Conservation (phyloP, 2,888 invertebrate species). For the Tetragonula carbonaria region DNA sequence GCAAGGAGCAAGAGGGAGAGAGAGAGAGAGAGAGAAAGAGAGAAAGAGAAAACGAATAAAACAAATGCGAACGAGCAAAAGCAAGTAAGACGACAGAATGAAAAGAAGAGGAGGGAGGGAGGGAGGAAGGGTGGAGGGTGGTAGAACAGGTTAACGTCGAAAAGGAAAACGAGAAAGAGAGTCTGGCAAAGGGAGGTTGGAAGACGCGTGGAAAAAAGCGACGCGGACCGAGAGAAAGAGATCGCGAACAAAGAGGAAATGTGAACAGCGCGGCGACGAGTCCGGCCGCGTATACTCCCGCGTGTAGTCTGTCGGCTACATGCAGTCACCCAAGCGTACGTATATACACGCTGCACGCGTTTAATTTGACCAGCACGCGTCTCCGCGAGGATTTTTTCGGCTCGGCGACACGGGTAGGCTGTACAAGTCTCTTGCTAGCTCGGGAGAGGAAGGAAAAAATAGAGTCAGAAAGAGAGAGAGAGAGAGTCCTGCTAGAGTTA, state of each 20-base stretch:
- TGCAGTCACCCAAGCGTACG: constrained; percentile 16
- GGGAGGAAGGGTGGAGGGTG: background rate
- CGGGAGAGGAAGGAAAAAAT: background rate
- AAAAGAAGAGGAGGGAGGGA: background rate
- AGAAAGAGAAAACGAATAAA: background rate
- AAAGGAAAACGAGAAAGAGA: constrained; percentile 21
- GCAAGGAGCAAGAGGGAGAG: background rate
- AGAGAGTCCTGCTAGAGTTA: constrained; percentile 39
- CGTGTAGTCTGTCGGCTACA: constrained; percentile 11
- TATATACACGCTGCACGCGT: background rate
- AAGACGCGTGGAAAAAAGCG: constrained; percentile 14
- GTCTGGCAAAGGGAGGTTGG: constrained; percentile 10
- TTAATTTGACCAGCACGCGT: constrained; percentile 51
- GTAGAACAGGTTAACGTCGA: constrained; percentile 33
- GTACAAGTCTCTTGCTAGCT: background rate
- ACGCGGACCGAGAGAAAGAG: background rate
- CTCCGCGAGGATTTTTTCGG: constrained; percentile 22
- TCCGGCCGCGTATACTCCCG: constrained; percentile 24
- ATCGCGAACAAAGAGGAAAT: constrained; percentile 37
- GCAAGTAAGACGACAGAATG: background rate
- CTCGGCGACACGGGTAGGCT: constrained; percentile 1
- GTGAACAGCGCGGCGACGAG: constrained; percentile 39
- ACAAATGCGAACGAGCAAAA: constrained; percentile 2
- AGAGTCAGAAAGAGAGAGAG: background rate
- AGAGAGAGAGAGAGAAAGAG: background rate